A percentile compares a stretch with the other conserved stretches of the same genome.
Evolutionary conservation across 2,888 invertebrate genomes (phyloP).

Genomic region (Drosophila ezoana): DNA sequence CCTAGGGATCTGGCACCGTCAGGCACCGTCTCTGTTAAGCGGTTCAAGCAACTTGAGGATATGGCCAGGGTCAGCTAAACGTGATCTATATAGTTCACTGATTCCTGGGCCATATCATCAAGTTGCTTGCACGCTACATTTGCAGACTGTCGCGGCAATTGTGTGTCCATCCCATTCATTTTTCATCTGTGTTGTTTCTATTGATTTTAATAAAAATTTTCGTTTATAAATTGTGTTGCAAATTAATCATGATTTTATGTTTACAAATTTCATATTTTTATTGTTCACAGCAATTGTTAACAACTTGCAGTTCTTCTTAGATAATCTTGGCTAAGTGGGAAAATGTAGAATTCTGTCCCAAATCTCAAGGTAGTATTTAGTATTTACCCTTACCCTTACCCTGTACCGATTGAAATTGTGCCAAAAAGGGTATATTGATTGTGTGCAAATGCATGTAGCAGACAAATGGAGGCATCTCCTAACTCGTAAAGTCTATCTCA

Average conservation of each 20-base stretch:
- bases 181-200: slow-evolving; percentile 8
- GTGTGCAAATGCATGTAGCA: no score
- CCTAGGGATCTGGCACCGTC: slow-evolving; percentile 5
- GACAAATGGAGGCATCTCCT: no score
- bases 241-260: slow-evolving; percentile 12
- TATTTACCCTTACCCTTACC: no score
- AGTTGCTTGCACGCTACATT: slow-evolving; percentile 58
- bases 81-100: not conserved
- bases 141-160: slow-evolving; percentile 1
- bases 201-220: slow-evolving; percentile 9
- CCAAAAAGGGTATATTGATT: no score
- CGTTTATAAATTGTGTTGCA: slow-evolving; percentile 29
- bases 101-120: slow-evolving; percentile 46
- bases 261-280: slow-evolving; percentile 1
- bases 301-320: no score
- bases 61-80: slow-evolving; percentile 19
- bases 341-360: no score
- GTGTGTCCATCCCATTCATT: not conserved
- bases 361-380: no score
- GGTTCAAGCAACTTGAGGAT: slow-evolving; percentile 58
- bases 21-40: slow-evolving; percentile 1
- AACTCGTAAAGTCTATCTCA: no score
- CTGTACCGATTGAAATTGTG: no score
- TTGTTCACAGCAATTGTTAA: not conserved
- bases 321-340: no score